Evolutionary conservation across 1,140 invertebrate genomes (phyloP).

Genomic region (Leptopilina clavipes): DNA sequence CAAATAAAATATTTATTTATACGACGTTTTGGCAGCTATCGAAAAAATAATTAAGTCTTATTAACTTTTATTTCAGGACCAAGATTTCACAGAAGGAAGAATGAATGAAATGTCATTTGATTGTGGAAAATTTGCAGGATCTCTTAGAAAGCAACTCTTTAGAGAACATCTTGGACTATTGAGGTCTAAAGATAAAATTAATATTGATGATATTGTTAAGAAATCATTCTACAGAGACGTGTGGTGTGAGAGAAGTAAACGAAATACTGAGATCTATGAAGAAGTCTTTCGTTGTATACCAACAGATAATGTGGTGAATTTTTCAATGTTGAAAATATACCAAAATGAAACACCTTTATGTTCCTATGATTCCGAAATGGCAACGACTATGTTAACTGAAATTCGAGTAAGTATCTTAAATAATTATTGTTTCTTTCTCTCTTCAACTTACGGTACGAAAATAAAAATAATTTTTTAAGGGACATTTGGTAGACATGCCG

Average conservation of each 20-base stretch:
- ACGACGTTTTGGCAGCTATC: too few relatives aligned
- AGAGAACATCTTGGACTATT: slow-evolving; percentile 88
- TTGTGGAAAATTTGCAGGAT: slow-evolving; percentile 89
- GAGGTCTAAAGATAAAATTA: slow-evolving; percentile 72
- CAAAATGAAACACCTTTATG: slow-evolving; percentile 81
- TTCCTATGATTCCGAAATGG: slow-evolving; percentile 80
- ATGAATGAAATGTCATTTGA: slow-evolving; percentile 88
- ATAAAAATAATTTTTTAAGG: slow-evolving; percentile 75
- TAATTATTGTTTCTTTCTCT: neutral
- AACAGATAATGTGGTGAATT: slow-evolving; percentile 84
- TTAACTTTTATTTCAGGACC: slow-evolving; percentile 78
- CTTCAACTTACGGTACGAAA: slow-evolving; percentile 38
- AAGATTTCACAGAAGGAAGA: slow-evolving; percentile 84
- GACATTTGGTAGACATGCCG: slow-evolving; percentile 90
- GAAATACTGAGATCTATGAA: slow-evolving; percentile 91
- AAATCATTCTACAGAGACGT: slow-evolving; percentile 87
- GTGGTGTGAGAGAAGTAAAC: slow-evolving; percentile 85
- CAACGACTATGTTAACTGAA: slow-evolving; percentile 81
- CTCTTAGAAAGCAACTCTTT: slow-evolving; percentile 89
- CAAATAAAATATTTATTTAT: too few relatives aligned
- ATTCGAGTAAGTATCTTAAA: slow-evolving; percentile 77
- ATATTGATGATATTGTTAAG: slow-evolving; percentile 84
- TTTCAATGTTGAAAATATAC: slow-evolving; percentile 83
- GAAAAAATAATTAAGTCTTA: slow-evolving; percentile 26
- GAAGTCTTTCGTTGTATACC: slow-evolving; percentile 92